Evolutionary conservation across 2,797 vertebrate genomes (phyloP).

Genomic region (Gymnoscopelus braueri): DNA sequence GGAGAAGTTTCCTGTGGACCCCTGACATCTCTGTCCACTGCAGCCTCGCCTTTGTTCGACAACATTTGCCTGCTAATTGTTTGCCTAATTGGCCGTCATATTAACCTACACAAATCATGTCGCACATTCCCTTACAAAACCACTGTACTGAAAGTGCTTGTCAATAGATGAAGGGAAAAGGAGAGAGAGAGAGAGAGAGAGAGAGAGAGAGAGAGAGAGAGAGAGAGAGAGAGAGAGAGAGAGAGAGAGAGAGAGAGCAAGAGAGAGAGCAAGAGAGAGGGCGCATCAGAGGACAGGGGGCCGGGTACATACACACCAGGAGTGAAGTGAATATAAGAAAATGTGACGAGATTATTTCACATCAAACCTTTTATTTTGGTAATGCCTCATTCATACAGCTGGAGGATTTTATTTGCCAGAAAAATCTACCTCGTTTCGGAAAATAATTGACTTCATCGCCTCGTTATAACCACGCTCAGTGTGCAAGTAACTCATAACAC

Average conservation of each 20-base stretch:
- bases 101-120: slow-evolving; percentile 72
- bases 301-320: slow-evolving; percentile 58
- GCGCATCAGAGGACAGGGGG: not conserved
- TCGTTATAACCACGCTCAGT: no score
- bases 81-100: slow-evolving; percentile 78
- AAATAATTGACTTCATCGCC: no score
- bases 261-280: no score
- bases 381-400: no score
- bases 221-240: slow-evolving; percentile 38
- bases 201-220: slow-evolving; percentile 53
- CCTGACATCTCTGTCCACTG: slow-evolving; percentile 55
- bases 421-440: no score
- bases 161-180: slow-evolving; percentile 61
- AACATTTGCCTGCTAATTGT: slow-evolving; percentile 75
- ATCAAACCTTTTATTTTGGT: no score
- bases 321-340: no score
- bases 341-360: no score
- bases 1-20: slow-evolving; percentile 55
- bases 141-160: slow-evolving; percentile 60
- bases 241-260: no score
- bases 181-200: slow-evolving; percentile 48
- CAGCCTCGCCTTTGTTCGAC: slow-evolving; percentile 56
- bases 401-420: no score
- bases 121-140: slow-evolving; percentile 71
- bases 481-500: no score